These are phyloP conservation scores for Ceratina australensis DNA, from an alignment of 1,140 invertebrate species.

Conservation along the genomic window DNA sequence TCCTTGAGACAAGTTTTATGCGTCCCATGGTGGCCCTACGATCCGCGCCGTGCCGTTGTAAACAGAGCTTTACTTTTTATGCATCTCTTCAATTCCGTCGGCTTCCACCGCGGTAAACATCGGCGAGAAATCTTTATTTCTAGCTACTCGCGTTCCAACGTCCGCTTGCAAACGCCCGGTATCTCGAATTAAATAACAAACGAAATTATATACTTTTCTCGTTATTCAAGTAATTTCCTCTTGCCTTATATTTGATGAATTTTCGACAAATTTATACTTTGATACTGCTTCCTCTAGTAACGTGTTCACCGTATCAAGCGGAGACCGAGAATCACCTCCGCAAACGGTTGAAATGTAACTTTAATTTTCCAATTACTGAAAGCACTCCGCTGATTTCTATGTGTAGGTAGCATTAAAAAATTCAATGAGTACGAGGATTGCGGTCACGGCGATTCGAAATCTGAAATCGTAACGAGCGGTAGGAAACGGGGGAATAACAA, in stretches of 20 bases:
- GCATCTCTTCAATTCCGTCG: conserved; percentile 23
- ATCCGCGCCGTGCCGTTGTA: conserved; percentile 29
- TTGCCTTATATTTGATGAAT: no score
- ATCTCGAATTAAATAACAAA: background rate
- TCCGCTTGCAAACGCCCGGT: background rate
- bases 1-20: conserved; percentile 42
- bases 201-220: background rate
- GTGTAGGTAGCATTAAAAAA: background rate
- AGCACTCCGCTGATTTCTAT: background rate
- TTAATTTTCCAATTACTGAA: background rate
- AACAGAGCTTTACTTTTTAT: conserved; percentile 49
- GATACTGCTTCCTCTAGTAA: no score
- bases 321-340: no score
- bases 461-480: background rate
- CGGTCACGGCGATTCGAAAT: background rate
- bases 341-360: background rate
- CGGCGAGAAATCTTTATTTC: background rate
- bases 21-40: conserved; percentile 28
- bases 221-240: background rate
- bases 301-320: no score
- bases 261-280: no score
- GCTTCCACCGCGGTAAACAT: background rate
- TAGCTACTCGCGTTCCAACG: background rate
- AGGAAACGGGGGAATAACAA: conserved; percentile 7
- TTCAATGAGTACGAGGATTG: no score